Percentiles rank a stretch among this genome's conserved stretches.
Evolutionary conservation across 2,113 vertebrate genomes (phyloP).

Genomic region (Neomonachus schauinslandi): DNA sequence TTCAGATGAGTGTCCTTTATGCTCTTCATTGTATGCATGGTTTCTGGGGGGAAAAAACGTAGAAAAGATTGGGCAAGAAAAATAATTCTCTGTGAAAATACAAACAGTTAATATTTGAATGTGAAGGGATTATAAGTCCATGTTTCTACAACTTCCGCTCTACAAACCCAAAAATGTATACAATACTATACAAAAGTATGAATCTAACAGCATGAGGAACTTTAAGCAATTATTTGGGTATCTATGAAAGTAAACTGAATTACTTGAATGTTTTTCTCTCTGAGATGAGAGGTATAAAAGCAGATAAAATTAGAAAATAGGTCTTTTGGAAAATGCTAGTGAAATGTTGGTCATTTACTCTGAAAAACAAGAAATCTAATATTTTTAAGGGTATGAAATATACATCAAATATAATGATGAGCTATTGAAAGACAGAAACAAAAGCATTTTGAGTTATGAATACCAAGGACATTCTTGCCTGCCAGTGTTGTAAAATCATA

Average conservation of each 20-base stretch:
- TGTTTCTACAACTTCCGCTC: background rate
- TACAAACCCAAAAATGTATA: background rate
- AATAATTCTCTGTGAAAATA: background rate
- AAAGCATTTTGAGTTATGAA: background rate
- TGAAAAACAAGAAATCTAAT: background rate
- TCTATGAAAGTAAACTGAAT: background rate
- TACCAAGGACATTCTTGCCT: background rate
- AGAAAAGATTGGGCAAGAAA: background rate
- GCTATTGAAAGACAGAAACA: background rate
- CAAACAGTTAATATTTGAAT: background rate
- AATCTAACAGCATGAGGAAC: background rate
- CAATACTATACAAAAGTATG: background rate
- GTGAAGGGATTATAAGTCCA: background rate
- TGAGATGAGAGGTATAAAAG: background rate
- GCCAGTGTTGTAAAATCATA: background rate
- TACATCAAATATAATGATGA: background rate
- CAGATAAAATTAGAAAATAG: background rate
- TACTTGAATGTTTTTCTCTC: background rate
- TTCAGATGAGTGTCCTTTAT: background rate
- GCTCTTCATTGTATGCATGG: background rate
- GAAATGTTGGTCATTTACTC: background rate
- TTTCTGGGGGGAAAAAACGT: background rate
- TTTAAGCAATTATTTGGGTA: background rate
- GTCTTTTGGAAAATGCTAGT: background rate
- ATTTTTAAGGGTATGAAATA: background rate